Percentiles rank a stretch among this genome's conserved stretches.
Conservation (phyloP, 1,140 invertebrate species). For the Berghia stephanieae region DNA sequence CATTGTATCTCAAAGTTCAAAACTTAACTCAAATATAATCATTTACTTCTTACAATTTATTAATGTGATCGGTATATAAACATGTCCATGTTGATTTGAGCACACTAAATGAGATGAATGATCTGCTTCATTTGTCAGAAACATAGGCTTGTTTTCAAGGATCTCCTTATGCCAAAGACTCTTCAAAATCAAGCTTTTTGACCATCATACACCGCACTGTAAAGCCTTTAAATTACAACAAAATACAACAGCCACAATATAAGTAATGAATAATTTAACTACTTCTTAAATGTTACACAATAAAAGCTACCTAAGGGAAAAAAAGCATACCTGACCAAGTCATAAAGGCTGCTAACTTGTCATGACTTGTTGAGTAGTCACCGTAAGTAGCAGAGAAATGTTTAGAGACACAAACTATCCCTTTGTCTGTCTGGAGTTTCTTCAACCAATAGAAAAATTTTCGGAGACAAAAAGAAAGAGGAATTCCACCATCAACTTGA, state of each 20-base stretch:
- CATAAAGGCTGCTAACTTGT: slow-evolving; percentile 50
- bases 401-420: slow-evolving; percentile 36
- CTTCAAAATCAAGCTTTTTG: too few relatives aligned
- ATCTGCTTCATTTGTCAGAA: too few relatives aligned
- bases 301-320: background rate
- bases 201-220: too few relatives aligned
- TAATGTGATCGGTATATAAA: too few relatives aligned
- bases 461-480: slow-evolving; percentile 54
- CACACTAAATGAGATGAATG: too few relatives aligned
- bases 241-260: background rate
- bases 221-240: background rate
- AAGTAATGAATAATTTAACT: background rate
- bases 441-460: slow-evolving; percentile 60
- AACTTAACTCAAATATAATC: too few relatives aligned
- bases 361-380: background rate
- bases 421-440: slow-evolving; percentile 48
- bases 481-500: slow-evolving; percentile 63
- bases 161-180: too few relatives aligned
- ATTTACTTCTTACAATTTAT: too few relatives aligned
- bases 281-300: background rate
- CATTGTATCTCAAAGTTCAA: too few relatives aligned
- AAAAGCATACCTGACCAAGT: slow-evolving; percentile 63
- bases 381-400: background rate
- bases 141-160: too few relatives aligned
- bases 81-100: too few relatives aligned